phyloP scores from a whole-genome alignment of 2,113 vertebrate genomes.

The Paracanthobrama guichenoti region DNA sequence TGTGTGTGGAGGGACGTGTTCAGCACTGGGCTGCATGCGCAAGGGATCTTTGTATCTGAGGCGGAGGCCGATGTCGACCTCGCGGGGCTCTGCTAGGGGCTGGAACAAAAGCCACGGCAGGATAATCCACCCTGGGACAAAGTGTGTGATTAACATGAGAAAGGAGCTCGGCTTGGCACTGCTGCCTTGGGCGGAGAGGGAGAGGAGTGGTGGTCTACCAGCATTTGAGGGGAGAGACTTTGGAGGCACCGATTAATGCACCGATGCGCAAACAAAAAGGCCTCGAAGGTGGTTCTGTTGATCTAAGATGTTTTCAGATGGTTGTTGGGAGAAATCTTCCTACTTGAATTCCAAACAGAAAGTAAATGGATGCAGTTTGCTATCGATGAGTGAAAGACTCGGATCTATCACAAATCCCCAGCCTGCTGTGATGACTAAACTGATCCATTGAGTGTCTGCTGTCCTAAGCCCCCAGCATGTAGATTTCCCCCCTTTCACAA shows the following conservation, averaged over 20 bases:
- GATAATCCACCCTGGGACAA: conserved; percentile 81
- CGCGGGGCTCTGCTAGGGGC: conserved; percentile 76
- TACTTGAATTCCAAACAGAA: background rate
- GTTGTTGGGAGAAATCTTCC: conserved; percentile 15
- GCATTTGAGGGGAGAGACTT: conserved; percentile 73
- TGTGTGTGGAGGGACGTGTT: conserved; percentile 54
- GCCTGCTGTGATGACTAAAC: conserved; percentile 64
- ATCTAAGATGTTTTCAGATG: conserved; percentile 53
- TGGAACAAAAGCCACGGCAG: conserved; percentile 76
- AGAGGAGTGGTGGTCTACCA: conserved; percentile 77
- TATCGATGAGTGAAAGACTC: background rate
- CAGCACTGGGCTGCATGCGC: conserved; percentile 66
- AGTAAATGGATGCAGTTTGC: background rate
- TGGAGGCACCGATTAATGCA: conserved; percentile 60
- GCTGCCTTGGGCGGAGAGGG: conserved; percentile 67
- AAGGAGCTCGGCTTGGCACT: conserved; percentile 73
- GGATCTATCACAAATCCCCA: conserved; percentile 43
- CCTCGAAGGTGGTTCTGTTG: conserved; percentile 51
- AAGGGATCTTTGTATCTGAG: conserved; percentile 74
- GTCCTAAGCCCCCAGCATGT: conserved; percentile 71
- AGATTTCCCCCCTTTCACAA: conserved; percentile 73
- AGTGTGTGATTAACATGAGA: conserved; percentile 83
- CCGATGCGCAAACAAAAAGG: conserved; percentile 48
- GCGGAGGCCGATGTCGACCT: conserved; percentile 75
- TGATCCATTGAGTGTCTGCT: conserved; percentile 62